Evolutionary conservation across 2,113 vertebrate species (phyloP), one percentile per base, ranked within the genome.

Genomic region (Etheostoma cragini): DNA sequence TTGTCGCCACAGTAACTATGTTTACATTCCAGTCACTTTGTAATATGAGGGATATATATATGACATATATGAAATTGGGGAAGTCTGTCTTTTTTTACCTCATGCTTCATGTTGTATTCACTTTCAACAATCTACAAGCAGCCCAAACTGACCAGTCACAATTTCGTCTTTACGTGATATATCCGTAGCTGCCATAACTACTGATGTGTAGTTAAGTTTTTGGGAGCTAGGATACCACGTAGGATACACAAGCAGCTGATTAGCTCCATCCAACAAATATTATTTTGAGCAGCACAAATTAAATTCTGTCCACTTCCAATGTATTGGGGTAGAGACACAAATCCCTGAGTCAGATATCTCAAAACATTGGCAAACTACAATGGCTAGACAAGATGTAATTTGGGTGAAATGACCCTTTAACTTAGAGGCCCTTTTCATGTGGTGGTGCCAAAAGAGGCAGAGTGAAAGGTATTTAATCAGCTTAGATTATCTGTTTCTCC

Each of bases 381-480:
- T 26, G 12, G 46, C 47, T 10, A 33, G 6, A 62, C 19, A 21
- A 30, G n/a, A 24, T 63, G 54, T 56, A 49, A 58, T 77, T 62
- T 68, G 16, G 45, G 38, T 58, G 26, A 35, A 58, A 15, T 71
- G 50, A 53, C 58, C 57, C 61, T 75, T 69, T 54, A 53, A 69
- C 72, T 15, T 5, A 2, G 49, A 56, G 49, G 35, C 11, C 5
- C 12, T 33, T 56, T 76, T 49, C 14, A 58, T 76, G 71, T n/a
- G 15, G 26, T 35, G 21, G 47, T 53, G 62, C 30, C 16, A 52
- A 58, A 70, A 24, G 30, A 64, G 57, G 68, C 71, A 17, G 33
- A 83, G 61, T 72, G 15, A 53, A 42, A 49, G 73, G 63, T 66
- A 4, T 87, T 81, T 85, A 80, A 85, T 87, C 76, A 76, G 81